phyloP scores from a whole-genome alignment of 2,888 invertebrate genomes.

The Philopedon plagiatum region DNA sequence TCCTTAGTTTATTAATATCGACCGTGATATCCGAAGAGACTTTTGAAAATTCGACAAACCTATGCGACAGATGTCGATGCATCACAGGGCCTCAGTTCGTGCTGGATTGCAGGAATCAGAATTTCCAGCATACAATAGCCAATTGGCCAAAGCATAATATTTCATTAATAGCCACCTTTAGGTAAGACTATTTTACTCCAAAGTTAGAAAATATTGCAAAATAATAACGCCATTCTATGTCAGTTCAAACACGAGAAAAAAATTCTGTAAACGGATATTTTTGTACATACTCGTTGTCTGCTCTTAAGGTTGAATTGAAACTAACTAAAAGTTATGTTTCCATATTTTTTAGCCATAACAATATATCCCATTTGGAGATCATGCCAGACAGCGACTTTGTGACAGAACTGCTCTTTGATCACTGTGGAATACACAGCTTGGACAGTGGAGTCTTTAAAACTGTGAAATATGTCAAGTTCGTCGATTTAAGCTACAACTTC shows the following conservation, averaged over 20 bases:
- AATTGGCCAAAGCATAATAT: conserved; percentile 64
- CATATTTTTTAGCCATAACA: conserved; percentile 69
- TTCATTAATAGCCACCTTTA: conserved; percentile 72
- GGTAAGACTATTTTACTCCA: conserved; percentile 25
- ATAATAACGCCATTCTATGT: too few species aligned
- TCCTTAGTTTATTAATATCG: neutral
- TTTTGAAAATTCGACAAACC: conserved; percentile 42
- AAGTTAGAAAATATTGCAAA: too few species aligned
- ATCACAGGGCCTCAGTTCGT: conserved; percentile 54
- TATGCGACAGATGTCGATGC: conserved; percentile 62
- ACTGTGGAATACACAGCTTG: conserved; percentile 71
- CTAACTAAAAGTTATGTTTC: too few species aligned
- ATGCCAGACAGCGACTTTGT: conserved; percentile 69
- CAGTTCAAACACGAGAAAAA: too few species aligned
- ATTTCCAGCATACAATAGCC: conserved; percentile 61
- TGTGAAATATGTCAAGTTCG: conserved; percentile 69
- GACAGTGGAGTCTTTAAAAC: conserved; percentile 71
- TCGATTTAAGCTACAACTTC: conserved; percentile 74
- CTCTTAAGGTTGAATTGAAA: too few species aligned
- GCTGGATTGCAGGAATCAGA: conserved; percentile 61
- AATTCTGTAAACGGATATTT: too few species aligned
- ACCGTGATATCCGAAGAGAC: conserved; percentile 13
- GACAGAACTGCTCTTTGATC: conserved; percentile 71
- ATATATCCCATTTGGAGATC: conserved; percentile 68
- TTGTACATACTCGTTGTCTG: too few species aligned